Percentiles rank a stretch among this genome's conserved stretches.
These are phyloP conservation scores for Diadophis punctatus DNA, from an alignment of 2,113 vertebrate species.

Conservation along the genomic window DNA sequence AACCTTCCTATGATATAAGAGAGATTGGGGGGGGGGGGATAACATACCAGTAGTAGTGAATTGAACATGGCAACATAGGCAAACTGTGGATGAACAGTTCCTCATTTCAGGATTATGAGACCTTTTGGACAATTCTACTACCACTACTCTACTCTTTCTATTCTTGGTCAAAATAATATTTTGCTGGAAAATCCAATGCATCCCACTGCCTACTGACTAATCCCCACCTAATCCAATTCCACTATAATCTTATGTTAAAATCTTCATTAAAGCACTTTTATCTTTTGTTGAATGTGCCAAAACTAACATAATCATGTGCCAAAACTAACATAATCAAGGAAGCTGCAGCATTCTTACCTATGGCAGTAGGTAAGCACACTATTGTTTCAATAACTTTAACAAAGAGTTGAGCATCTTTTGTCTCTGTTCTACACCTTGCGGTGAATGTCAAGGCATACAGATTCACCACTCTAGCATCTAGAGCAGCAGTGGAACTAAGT, in stretches of 20 bases:
- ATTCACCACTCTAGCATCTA: constrained; percentile 57
- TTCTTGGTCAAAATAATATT: background rate
- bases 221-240: background rate
- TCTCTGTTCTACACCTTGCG: constrained; percentile 29
- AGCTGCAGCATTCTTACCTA: constrained; percentile 42
- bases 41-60: background rate
- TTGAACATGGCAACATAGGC: background rate
- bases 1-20: constrained; percentile 46
- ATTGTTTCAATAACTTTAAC: constrained; percentile 39
- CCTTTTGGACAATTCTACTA: background rate
- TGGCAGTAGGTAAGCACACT: constrained; percentile 47
- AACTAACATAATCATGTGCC: background rate
- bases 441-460: constrained; percentile 58
- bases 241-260: background rate
- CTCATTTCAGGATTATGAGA: background rate
- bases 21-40: accelerated
- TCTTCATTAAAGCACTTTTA: background rate
- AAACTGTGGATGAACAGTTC: background rate
- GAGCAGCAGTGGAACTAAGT: constrained; percentile 50
- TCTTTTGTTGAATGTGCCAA: background rate
- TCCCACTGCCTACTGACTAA: background rate
- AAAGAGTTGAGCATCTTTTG: constrained; percentile 34
- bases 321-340: background rate
- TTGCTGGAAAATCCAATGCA: background rate
- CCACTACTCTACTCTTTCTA: background rate